Base-by-base conservation (phyloP, 2,888 invertebrate species). In the Eumerus sabulonum region DNA sequence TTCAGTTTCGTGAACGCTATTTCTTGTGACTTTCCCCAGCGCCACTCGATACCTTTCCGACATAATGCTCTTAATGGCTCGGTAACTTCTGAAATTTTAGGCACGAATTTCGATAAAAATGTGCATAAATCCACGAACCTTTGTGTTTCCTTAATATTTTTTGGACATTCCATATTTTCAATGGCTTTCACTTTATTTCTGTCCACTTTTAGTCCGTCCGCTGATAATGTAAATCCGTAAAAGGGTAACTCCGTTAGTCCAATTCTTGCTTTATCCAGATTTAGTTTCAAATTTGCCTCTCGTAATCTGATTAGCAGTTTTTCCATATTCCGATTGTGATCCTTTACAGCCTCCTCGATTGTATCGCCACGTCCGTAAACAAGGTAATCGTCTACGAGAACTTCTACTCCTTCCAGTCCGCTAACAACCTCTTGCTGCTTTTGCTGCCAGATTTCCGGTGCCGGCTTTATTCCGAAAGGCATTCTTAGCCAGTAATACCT, bases 401-500 rank as follows among this genome's bases (percentile, higher is more conserved):
- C 19, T 54, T 64, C 47, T 17, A 64, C 35, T 11, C 48, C 54
- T 11, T 36, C 16, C 16, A 44, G 36, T 14, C 42, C 19, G 11
- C 12, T 14, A 12, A 38, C 11, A 14, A 47, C 45, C n/a, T n/a
- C n/a, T n/a, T n/a, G n/a, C n/a, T n/a, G n/a, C n/a, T n/a, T n/a
- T n/a, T n/a, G n/a, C n/a, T n/a, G n/a, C n/a, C n/a, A n/a, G n/a
- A n/a, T n/a, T n/a, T n/a, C n/a, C n/a, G n/a, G n/a, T 14, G 53
- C 44, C 38, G 54, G 53, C 11, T 27, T 19, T 44, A 67, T 51
- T 13, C 57, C 42, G n/a, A 66, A 66, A 1, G 47, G 19, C 50
- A 62, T 38, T 38, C 82, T 79, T 27, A 67, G 44, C 66, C 70
- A 63, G 3, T 45, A 40, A 53, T 72, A 81, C 18, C 70, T 62